These are phyloP conservation scores for Ahaetulla prasina DNA, from an alignment of 2,113 vertebrate genomes.

Conservation along the genomic window DNA sequence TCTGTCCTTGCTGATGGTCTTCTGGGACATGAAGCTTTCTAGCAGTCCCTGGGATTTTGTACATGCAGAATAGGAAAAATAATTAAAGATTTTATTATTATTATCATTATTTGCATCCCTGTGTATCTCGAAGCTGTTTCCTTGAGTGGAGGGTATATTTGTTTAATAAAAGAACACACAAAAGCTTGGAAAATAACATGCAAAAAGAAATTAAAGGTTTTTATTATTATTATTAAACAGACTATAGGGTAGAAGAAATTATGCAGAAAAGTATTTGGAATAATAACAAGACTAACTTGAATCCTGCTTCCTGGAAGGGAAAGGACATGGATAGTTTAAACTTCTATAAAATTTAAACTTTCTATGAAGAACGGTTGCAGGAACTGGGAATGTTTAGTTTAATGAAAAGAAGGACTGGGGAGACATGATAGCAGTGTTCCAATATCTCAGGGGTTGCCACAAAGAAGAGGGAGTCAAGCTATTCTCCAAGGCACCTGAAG, in stretches of 20 bases:
- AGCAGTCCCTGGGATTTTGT: constrained; percentile 48
- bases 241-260: not conserved
- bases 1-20: constrained; percentile 49
- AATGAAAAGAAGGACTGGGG: too few relatives aligned
- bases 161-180: not conserved
- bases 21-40: constrained; percentile 50
- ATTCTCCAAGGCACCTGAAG: too few relatives aligned
- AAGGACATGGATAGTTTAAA: not conserved
- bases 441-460: too few relatives aligned
- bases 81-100: not conserved
- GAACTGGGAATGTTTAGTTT: too few relatives aligned
- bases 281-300: not conserved
- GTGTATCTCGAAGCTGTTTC: not conserved
- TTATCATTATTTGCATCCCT: not conserved
- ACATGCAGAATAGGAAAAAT: constrained; percentile 5
- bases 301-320: not conserved
- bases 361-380: too few relatives aligned
- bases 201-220: not conserved
- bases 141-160: not conserved
- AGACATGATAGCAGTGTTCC: too few relatives aligned
- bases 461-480: too few relatives aligned
- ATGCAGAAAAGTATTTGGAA: not conserved
- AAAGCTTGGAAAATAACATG: not conserved
- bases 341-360: not conserved
- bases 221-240: too few relatives aligned